Evolutionary conservation across 2,797 vertebrate species (phyloP), one percentile per base, ranked within the genome.

Genomic region (Myotis planiceps): DNA sequence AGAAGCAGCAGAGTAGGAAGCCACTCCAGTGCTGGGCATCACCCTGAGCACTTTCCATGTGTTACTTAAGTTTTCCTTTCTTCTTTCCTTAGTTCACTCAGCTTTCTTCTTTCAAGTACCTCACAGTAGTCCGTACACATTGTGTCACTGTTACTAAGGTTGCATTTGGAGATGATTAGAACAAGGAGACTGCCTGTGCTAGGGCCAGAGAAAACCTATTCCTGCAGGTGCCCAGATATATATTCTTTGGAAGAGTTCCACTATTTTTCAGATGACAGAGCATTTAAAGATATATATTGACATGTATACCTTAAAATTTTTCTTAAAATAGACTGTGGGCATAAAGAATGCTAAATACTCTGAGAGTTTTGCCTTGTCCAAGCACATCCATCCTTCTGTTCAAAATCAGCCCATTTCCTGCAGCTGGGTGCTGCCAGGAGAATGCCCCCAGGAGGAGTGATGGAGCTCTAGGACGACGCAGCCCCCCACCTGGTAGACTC

Each of bases 111-210:
- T 91, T 86, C 42, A 34, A 55, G 63, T 63, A 74, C 74, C 39
- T 91, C 68, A 39, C 25, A 63, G 49, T 63, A 66, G 27, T 71
- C 47, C 51, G 1, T 15, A 21, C 27, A 91, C 34, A 71, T 42
- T 45, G 34, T 18, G 85, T n/a, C 21, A 72, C 53, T 92, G 75
- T 65, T 78, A 58, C 21, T 85, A 42, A 42, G 16, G 29, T 71
- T 78, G 4, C 76, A 92, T 68, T 68, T 97, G 94, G 42, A 94
- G 37, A 74, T 82, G 47, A 80, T 27, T 21, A 25, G 12, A 92
- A 29, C 76, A 84, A 88, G 49, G 72, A 85, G 47, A 90, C 15
- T 32, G 4, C 23, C 25, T 19, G 7, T 27, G 23, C 32, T 65
- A 39, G 19, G 82, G 88, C 65, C 45, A 51, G 37, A 87, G 51